Percentiles rank a stretch among this genome's conserved stretches.
Evolutionary conservation across 2,888 invertebrate genomes (phyloP).

Genomic region (Epiblema foenella): DNA sequence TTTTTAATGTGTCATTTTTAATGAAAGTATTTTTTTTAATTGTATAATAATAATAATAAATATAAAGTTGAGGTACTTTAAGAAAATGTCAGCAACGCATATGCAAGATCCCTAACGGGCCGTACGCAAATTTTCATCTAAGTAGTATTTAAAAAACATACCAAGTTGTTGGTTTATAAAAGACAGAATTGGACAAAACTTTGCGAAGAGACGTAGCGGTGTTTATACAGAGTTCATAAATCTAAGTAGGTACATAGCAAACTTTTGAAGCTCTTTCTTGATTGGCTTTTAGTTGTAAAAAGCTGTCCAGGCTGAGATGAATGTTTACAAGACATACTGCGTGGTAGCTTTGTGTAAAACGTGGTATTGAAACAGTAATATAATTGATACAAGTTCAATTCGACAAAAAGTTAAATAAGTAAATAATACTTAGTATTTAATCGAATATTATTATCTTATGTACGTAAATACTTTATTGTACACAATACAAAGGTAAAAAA

Average conservation of each 20-base stretch:
- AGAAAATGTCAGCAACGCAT: no score
- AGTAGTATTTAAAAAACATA: no score
- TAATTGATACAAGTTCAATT: background rate
- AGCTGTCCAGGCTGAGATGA: constrained; percentile 21
- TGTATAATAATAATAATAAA: no score
- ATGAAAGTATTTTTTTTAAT: no score
- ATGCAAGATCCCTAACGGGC: no score
- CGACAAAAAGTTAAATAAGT: background rate
- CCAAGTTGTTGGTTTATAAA: background rate
- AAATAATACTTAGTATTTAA: no score
- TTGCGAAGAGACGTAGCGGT: background rate
- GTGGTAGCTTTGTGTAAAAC: background rate
- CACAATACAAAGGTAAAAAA: no score
- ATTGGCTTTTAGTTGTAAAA: constrained; percentile 31
- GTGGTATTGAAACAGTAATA: background rate
- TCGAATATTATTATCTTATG: no score
- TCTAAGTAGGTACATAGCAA: constrained; percentile 6
- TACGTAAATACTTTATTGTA: no score
- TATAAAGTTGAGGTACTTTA: no score
- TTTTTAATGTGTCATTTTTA: no score
- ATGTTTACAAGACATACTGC: constrained; percentile 10
- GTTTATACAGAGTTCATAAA: constrained; percentile 3
- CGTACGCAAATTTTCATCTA: no score
- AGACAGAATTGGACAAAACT: background rate
- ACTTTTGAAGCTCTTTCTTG: constrained; percentile 19